phyloP scores from a whole-genome alignment of 2,888 invertebrate genomes.

The Dicyrtomina minuta region DNA sequence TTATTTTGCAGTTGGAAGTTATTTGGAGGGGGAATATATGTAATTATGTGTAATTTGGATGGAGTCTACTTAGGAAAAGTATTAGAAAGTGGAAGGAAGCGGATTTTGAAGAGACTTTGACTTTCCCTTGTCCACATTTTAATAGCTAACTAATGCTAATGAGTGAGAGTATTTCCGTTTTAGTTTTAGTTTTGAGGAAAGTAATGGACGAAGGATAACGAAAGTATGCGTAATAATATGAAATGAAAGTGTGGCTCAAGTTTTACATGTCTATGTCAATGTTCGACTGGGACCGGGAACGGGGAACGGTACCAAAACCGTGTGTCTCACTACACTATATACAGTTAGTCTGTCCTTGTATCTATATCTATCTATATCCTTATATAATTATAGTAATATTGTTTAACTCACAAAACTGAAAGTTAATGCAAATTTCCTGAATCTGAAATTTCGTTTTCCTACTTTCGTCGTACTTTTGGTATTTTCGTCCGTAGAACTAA shows the following conservation, averaged over 20 bases:
- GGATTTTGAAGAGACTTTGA: neutral
- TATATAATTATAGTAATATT: too few relatives aligned
- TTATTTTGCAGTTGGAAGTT: too few relatives aligned
- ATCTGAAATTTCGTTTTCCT: too few relatives aligned
- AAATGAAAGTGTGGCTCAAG: neutral
- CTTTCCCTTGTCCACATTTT: conserved; percentile 12
- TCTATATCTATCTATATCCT: too few relatives aligned
- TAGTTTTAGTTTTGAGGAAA: neutral
- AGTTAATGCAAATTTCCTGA: too few relatives aligned
- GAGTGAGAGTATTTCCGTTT: neutral
- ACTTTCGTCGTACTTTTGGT: too few relatives aligned
- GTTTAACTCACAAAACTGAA: too few relatives aligned
- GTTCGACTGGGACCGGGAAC: neutral
- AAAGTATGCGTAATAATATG: conserved; percentile 4
- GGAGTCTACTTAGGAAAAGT: neutral
- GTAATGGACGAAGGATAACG: conserved; percentile 2
- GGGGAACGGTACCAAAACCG: neutral
- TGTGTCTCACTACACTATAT: neutral
- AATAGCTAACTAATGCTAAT: conserved; percentile 29
- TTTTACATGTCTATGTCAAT: too few relatives aligned
- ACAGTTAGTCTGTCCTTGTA: too few relatives aligned
- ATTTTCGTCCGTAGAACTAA: too few relatives aligned
- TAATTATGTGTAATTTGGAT: too few relatives aligned
- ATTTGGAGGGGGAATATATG: too few relatives aligned
- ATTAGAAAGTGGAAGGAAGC: neutral